Percentiles rank a stretch among this genome's conserved stretches.
These are phyloP conservation scores for Oreonectes daqikongensis DNA, from an alignment of 2,797 vertebrate genomes.

Conservation along the genomic window DNA sequence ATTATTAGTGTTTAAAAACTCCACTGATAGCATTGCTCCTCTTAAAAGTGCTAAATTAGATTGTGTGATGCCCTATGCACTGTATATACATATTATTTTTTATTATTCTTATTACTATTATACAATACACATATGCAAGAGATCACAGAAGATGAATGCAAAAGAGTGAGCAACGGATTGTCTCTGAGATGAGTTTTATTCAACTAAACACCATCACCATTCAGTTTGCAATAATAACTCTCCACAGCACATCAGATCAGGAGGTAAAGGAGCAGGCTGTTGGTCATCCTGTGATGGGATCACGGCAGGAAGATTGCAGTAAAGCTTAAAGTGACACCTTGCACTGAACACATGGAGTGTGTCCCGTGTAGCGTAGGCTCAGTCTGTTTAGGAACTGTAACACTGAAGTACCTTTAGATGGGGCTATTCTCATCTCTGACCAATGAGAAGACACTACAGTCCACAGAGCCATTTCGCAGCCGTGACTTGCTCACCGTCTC, in stretches of 20 bases:
- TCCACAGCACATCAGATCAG: neutral
- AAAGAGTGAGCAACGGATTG: neutral
- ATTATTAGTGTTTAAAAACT: constrained; percentile 38
- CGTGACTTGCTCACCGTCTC: constrained; percentile 60
- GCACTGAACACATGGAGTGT: neutral
- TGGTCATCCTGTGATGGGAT: constrained; percentile 8
- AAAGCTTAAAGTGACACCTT: neutral
- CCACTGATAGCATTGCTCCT: constrained; percentile 33
- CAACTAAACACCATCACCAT: neutral
- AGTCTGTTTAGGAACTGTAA: neutral
- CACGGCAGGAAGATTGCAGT: constrained; percentile 11
- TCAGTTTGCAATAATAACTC: neutral
- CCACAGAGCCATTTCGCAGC: constrained; percentile 52
- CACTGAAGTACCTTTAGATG: constrained; percentile 53
- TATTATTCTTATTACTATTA: neutral
- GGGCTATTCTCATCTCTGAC: constrained; percentile 69
- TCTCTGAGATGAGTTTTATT: constrained; percentile 8
- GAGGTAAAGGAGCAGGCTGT: neutral
- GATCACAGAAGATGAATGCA: constrained; percentile 9
- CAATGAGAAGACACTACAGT: constrained; percentile 71
- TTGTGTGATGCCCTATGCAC: neutral
- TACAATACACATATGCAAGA: constrained; percentile 24
- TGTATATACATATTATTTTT: neutral
- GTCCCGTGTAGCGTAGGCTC: constrained; percentile 15
- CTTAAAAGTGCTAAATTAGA: constrained; percentile 69